phyloP scores from a whole-genome alignment of 2,797 vertebrate species.

The Perodicticus potto region DNA sequence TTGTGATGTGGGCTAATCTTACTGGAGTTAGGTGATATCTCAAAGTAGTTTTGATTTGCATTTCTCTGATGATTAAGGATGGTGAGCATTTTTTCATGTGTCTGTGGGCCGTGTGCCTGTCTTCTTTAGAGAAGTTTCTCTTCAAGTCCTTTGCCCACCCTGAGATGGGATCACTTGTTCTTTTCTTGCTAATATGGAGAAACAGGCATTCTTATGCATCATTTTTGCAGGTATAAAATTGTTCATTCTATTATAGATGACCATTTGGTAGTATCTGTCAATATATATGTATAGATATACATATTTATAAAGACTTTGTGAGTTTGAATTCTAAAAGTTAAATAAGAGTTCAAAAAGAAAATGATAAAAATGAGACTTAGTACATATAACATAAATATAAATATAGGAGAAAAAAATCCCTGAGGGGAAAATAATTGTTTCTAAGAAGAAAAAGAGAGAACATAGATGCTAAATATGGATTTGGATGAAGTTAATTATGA shows the following conservation, averaged over 20 bases:
- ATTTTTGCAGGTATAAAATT: not conserved
- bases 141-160: too few relatives aligned
- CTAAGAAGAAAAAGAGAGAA: constrained; percentile 57
- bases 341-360: constrained; percentile 18
- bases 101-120: too few relatives aligned
- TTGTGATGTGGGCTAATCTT: too few relatives aligned
- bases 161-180: too few relatives aligned
- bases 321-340: constrained; percentile 46
- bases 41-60: too few relatives aligned
- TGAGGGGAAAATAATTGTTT: constrained; percentile 40
- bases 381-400: constrained; percentile 25
- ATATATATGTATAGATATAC: not conserved
- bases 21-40: too few relatives aligned
- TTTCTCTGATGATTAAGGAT: too few relatives aligned
- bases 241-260: not conserved
- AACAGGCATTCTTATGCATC: not conserved
- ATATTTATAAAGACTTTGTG: not conserved
- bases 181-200: too few relatives aligned
- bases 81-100: too few relatives aligned
- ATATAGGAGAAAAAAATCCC: not conserved
- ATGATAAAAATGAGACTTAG: constrained; percentile 32
- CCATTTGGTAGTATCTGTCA: not conserved
- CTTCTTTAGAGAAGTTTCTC: too few relatives aligned
- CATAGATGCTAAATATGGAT: constrained; percentile 56
- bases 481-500: constrained; percentile 75